Base-by-base conservation (phyloP, 2,888 invertebrate genomes). In the Pyralis farinalis region DNA sequence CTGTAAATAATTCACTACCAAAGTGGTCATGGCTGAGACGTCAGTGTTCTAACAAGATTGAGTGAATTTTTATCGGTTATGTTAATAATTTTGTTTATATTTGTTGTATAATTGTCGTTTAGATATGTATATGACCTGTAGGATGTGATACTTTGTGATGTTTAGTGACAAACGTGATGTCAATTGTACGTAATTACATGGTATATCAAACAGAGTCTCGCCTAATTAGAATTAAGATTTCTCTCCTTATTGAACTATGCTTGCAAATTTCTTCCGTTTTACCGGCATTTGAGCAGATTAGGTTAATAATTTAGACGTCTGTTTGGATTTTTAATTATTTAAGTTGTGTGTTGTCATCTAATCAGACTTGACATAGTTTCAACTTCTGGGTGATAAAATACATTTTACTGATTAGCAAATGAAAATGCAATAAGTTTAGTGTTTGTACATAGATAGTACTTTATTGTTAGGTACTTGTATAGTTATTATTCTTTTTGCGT, bases 1-100 rank as follows among this genome's bases (percentile, higher is more conserved):
- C 39, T 41, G 32, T 37, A 41, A 34, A 34, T 56, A 72, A 71
- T 63, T 50, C 44, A 43, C 44, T 50, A 46, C 52, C 42, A 53
- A 73, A 73, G 62, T 56, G 59, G 46, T 43, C 53, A 63, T 63
- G 66, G 71, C 80, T 77, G 69, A 77, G 69, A 77, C 80, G 81
- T 82, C 81, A 81, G 48, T 65, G 62, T 35, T 47, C 43, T 55
- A 47, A 47, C 45, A 53, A 46, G 44, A 61, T 58, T 68, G 58
- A 47, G 21, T 12, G 20, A 44, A 42, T 44, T 53, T 49, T 51
- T 41, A 34, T 38, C 43, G 36, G 40, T 39, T 46, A 47, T 42
- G 43, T 40, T 43, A 37, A 37, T 43, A 41, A 69, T 67, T 63
- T 61, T 49, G 38, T 33, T 47, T 43, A 58, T 46, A 52, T 50